These are phyloP conservation scores for Argyresthia albistria DNA, from an alignment of 2,888 invertebrate species.

Conservation along the genomic window DNA sequence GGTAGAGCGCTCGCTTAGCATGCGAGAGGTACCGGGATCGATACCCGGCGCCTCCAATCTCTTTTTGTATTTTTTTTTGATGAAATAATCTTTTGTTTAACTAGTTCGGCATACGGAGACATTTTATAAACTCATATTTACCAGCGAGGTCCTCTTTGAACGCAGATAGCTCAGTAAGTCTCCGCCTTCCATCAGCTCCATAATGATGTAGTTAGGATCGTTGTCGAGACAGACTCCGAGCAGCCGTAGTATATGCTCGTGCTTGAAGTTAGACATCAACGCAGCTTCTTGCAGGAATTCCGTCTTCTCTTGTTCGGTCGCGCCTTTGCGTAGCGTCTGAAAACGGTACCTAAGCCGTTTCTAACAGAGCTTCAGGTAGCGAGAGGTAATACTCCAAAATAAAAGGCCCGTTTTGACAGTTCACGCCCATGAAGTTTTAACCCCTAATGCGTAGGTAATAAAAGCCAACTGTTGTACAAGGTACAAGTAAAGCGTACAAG, in stretches of 20 bases:
- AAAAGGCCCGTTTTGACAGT: too few species aligned
- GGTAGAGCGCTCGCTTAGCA: slow-evolving; percentile 25
- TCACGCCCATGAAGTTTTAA: too few species aligned
- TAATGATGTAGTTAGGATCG: slow-evolving; percentile 93
- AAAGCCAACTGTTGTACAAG: too few species aligned
- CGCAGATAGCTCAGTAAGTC: slow-evolving; percentile 93
- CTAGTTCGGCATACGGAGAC: neutral
- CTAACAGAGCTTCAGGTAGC: too few species aligned
- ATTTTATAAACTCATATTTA: slow-evolving; percentile 33
- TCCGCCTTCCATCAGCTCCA: slow-evolving; percentile 98
- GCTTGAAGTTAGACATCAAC: slow-evolving; percentile 97
- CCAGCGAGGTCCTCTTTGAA: slow-evolving; percentile 82
- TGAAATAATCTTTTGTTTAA: too few species aligned
- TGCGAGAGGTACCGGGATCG: slow-evolving; percentile 26
- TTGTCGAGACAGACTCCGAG: slow-evolving; percentile 96
- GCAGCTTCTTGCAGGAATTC: slow-evolving; percentile 98
- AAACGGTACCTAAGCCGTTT: neutral
- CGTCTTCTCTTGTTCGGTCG: slow-evolving; percentile 89
- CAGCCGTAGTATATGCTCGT: slow-evolving; percentile 93
- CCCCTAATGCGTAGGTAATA: too few species aligned
- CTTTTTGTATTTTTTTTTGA: neutral
- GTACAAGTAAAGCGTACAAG: too few species aligned
- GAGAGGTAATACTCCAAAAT: too few species aligned
- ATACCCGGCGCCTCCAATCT: slow-evolving; percentile 32
- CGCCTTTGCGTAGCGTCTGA: slow-evolving; percentile 92